These are phyloP conservation scores for Sebastes cheni DNA, from an alignment of 2,797 vertebrate species.

Conservation along the genomic window DNA sequence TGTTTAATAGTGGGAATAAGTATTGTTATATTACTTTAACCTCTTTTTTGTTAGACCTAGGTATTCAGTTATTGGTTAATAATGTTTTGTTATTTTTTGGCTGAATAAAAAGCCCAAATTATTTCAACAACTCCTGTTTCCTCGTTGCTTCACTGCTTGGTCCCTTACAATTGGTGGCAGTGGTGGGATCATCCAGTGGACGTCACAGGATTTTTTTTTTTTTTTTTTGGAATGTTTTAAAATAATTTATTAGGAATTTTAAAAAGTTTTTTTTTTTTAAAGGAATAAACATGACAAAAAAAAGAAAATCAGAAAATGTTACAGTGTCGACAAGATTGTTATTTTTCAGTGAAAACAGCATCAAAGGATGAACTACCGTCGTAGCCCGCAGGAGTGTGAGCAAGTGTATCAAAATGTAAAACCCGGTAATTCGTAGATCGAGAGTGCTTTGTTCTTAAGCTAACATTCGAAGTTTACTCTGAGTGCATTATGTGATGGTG, in stretches of 20 bases:
- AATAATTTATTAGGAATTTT: constrained; percentile 99
- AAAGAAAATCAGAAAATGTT: constrained; percentile 80
- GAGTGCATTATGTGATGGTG: neutral
- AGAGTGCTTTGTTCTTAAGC: constrained; percentile 72
- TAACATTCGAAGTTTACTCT: constrained; percentile 35
- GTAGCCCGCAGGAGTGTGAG: constrained; percentile 50
- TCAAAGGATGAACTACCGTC: constrained; percentile 45
- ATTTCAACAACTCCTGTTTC: too few species aligned
- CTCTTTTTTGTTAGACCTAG: too few species aligned
- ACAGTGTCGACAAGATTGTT: constrained; percentile 80
- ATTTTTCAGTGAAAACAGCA: constrained; percentile 73
- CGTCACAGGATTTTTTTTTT: too few species aligned
- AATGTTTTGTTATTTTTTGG: too few species aligned
- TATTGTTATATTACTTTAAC: too few species aligned
- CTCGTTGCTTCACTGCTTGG: too few species aligned
- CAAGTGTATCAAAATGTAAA: constrained; percentile 67
- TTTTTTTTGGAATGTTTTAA: constrained; percentile 91
- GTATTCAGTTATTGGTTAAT: too few species aligned
- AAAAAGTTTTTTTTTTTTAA: constrained; percentile 89
- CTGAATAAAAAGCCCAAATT: too few species aligned
- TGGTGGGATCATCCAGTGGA: too few species aligned
- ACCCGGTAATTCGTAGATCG: constrained; percentile 45
- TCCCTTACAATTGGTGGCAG: too few species aligned
- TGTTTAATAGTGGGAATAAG: too few species aligned
- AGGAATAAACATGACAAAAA: constrained; percentile 77